phyloP scores from a whole-genome alignment of 1,140 invertebrate genomes.

The Alviniconcha marisindica region DNA sequence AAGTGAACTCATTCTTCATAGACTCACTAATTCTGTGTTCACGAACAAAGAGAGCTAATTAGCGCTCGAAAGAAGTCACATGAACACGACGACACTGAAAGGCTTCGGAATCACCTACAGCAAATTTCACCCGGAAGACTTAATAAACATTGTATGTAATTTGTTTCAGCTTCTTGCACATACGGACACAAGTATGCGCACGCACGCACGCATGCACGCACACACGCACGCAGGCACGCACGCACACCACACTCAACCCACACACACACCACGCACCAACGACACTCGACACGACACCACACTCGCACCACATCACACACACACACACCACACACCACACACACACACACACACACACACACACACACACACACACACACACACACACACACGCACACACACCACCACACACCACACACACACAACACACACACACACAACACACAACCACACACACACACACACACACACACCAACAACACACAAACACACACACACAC shows the following conservation, averaged over 20 bases:
- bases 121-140: too few relatives aligned
- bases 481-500: constrained; percentile 40
- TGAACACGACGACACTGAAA: too few relatives aligned
- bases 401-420: neutral
- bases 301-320: constrained; percentile 36
- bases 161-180: too few relatives aligned
- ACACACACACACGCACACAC: neutral
- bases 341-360: neutral
- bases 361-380: constrained; percentile 35
- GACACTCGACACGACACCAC: too few relatives aligned
- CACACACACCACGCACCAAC: too few relatives aligned
- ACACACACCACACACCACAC: too few relatives aligned
- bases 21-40: too few relatives aligned
- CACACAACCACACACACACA: neutral
- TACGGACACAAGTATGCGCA: constrained; percentile 37
- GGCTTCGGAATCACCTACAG: too few relatives aligned
- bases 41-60: too few relatives aligned
- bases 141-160: too few relatives aligned
- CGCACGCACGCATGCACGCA: neutral
- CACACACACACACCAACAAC: neutral
- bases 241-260: neutral
- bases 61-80: too few relatives aligned
- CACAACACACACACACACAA: neutral
- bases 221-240: neutral
- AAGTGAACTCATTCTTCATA: too few relatives aligned